Conservation (phyloP, 1,140 invertebrate genomes). For the Drosophila watanabei region DNA sequence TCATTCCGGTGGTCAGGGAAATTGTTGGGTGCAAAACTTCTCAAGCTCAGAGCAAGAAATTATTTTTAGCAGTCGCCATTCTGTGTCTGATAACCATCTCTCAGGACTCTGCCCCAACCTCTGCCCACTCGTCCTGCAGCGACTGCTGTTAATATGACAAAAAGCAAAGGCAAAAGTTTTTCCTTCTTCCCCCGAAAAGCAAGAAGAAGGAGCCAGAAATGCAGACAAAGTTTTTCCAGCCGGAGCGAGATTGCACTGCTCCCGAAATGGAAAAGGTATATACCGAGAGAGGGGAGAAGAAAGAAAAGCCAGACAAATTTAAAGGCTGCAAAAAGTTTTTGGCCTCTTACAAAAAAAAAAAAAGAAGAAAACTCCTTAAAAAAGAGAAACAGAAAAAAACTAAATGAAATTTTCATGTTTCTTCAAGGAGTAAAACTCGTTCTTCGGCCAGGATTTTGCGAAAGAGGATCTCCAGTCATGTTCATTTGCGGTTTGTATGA, state of each 20-base stretch:
- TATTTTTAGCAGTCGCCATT: constrained; percentile 59
- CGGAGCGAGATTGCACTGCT: constrained; percentile 62
- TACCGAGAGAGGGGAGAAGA: constrained; percentile 13
- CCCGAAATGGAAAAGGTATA: constrained; percentile 23
- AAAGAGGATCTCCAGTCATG: constrained; percentile 20
- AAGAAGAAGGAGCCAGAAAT: constrained; percentile 50
- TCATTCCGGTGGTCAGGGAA: constrained; percentile 25
- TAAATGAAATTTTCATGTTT: constrained; percentile 62
- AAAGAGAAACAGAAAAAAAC: constrained; percentile 15
- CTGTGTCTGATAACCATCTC: constrained; percentile 40
- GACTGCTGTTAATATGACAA: constrained; percentile 82
- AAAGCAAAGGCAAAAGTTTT: constrained; percentile 77
- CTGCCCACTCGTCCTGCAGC: constrained; percentile 1
- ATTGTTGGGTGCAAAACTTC: constrained; percentile 24
- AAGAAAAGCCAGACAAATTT: constrained; percentile 77
- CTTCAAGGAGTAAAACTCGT: constrained; percentile 11
- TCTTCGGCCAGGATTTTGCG: neutral
- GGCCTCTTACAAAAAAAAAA: constrained; percentile 1
- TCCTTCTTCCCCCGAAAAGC: constrained; percentile 36
- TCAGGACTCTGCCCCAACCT: neutral
- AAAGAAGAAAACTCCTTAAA: neutral
- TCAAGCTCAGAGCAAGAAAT: constrained; percentile 42
- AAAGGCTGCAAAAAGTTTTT: constrained; percentile 70
- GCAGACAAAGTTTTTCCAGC: constrained; percentile 75
- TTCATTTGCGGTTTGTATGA: constrained; percentile 13